Base-by-base conservation (phyloP, 2,888 invertebrate genomes). In the Elmis aenea region DNA sequence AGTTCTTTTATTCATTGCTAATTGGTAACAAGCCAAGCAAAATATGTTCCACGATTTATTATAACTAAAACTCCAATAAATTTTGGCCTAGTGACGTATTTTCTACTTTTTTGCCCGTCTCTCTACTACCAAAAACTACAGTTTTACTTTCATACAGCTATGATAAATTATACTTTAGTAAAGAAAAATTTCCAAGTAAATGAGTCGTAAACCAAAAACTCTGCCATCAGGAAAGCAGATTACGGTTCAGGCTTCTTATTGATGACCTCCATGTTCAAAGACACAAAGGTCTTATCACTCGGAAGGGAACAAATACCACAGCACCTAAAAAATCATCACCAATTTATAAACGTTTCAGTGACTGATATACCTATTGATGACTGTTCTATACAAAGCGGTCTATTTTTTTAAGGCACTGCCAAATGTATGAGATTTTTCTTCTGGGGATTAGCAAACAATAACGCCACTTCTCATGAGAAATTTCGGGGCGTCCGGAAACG, bases 281-380 rank as follows among this genome's bases (percentile, higher is more conserved):
- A 65, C 64, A 65, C 64, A 64, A 65, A 64, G 62, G 64, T 62
- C 64, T 66, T 66, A 66, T 66, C 66, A 62, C 58, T 58, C 5
- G 59, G 59, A 61, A 61, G 54, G 59, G 61, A 64, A 62, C 62
- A 64, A 64, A 64, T 64, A 61, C 58, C 52, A 47, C 52, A 50
- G 46, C 50, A 51, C 53, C 57, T 55, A 58, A 65, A 64, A 67
- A 64, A 67, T 64, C 58, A 64, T 61, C 57, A 47, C 52, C 60
- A 53, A 60, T 61, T 40, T 44, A 37, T 44, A 59, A 56, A 55
- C 57, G 59, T 58, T 60, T 52, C 52, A 41, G 59, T 64, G 64
- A 65, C 61, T 63, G 61, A 66, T 66, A 60, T 61, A 65, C 64
- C 62, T 59, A 61, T 62, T 62, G 65, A 64, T 64, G 64, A 59